These are phyloP conservation scores for Geophilus truncorum DNA, from an alignment of 2,888 invertebrate genomes.

Conservation along the genomic window DNA sequence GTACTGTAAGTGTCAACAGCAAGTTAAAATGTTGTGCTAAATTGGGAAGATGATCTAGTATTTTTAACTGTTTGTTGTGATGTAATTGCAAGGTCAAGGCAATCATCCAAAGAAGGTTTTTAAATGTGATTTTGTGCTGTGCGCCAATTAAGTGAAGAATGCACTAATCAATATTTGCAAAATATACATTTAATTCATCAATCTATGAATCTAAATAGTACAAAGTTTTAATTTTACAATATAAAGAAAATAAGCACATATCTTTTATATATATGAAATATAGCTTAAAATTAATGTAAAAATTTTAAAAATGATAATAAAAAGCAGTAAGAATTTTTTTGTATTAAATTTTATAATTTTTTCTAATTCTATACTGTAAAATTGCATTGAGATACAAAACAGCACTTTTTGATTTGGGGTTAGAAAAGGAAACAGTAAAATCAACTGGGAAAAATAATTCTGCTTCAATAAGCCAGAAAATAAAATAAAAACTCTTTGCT, in stretches of 20 bases:
- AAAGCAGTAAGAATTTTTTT: background rate
- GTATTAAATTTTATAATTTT: background rate
- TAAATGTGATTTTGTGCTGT: background rate
- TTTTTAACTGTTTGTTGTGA: background rate
- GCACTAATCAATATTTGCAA: too few relatives aligned
- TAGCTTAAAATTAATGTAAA: background rate
- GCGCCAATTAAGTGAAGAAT: too few relatives aligned
- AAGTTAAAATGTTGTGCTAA: background rate
- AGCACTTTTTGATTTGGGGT: background rate
- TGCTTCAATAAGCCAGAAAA: too few relatives aligned
- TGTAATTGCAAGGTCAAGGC: background rate
- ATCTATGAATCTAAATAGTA: too few relatives aligned
- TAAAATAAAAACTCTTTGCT: background rate
- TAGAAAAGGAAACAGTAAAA: background rate
- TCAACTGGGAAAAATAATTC: too few relatives aligned
- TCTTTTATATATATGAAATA: background rate
- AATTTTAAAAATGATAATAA: background rate
- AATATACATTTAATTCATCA: too few relatives aligned
- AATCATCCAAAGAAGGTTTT: background rate
- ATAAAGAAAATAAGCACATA: too few relatives aligned
- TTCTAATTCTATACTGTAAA: background rate
- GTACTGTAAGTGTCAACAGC: background rate
- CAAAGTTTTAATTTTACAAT: too few relatives aligned
- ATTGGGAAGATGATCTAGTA: background rate
- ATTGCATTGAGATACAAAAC: background rate